Evolutionary conservation across 92 coral and sea anemone species (phyloP), one percentile per base, ranked within the genome.

Genomic region (Parazoanthus atlanticus): DNA sequence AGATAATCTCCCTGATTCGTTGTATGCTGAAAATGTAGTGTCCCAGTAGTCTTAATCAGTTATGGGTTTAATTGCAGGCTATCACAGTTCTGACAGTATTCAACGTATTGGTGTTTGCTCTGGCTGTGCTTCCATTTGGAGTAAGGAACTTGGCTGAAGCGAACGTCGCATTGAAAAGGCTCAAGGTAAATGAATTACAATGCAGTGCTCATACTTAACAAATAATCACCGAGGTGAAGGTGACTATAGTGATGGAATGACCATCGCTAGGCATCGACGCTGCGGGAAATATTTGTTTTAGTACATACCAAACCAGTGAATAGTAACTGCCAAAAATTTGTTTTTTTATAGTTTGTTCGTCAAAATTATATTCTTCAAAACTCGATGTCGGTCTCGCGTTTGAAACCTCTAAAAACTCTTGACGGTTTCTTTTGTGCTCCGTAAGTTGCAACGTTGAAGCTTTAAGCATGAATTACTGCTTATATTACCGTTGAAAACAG

Each of bases 71-170:
- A 28, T 54, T 89, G 13, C 82, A 96, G 98, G 98, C 98, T 13
- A 93, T 94, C 78, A 96, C 98, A 19, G 94, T 96, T 58, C 91
- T 93, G 29, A 86, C 97, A 15, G 93, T 96, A 30, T 96, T 94
- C 79, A 93, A 94, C 79, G 92, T 93, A 49, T 65, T 94, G 78
- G 82, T 91, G 28, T 96, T 96, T 80, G 94, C 96, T 11, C 93
- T 96, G 78, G 97, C 98, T 10, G 90, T 96, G 29, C 84, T 96
- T n/a, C 98, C 98, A 29, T 96, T 96, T 87, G 94, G 96, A 25
- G 92, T 96, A 2, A 88, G 95, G 41, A 91, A 91, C n/a, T 5
- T 96, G 25, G 96, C 97, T 67, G 98, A 96, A 78, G 95, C 96
- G 34, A 91, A 79, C 80, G 86, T 94, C 82, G 94, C 98, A 17